These are phyloP conservation scores for Polydrusus pterygomalis DNA, from an alignment of 2,888 invertebrate genomes.

Conservation along the genomic window DNA sequence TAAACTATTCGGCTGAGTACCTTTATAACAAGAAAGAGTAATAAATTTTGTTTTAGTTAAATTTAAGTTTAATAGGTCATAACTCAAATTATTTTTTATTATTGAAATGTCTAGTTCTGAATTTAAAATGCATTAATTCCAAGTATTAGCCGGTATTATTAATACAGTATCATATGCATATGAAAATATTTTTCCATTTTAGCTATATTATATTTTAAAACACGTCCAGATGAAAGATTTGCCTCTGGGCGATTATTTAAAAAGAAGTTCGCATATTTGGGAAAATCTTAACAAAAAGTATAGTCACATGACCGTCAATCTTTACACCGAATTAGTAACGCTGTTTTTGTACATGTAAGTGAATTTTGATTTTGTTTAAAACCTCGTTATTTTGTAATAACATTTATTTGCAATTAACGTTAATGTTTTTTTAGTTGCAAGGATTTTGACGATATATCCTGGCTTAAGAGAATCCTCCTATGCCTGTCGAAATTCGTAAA, in stretches of 20 bases:
- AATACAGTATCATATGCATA: too few species aligned
- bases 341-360: slow-evolving; percentile 63
- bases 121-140: too few species aligned
- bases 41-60: too few species aligned
- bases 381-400: too few species aligned
- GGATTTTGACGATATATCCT: slow-evolving; percentile 57
- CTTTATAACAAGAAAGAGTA: too few species aligned
- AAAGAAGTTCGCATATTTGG: slow-evolving; percentile 63
- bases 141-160: too few species aligned
- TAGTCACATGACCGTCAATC: slow-evolving; percentile 65
- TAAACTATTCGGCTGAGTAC: too few species aligned
- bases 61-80: too few species aligned
- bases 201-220: slow-evolving; percentile 65
- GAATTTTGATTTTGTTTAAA: neutral
- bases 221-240: slow-evolving; percentile 58
- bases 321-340: slow-evolving; percentile 67
- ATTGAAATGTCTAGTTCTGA: too few species aligned
- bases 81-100: too few species aligned
- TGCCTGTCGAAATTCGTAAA: slow-evolving; percentile 55
- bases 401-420: too few species aligned
- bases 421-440: slow-evolving; percentile 50
- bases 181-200: too few species aligned
- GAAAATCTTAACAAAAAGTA: slow-evolving; percentile 59
- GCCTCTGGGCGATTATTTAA: slow-evolving; percentile 58
- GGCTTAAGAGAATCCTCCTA: slow-evolving; percentile 58